These are phyloP conservation scores for Saiga tatarica DNA, from an alignment of 2,113 vertebrate species.

Conservation along the genomic window DNA sequence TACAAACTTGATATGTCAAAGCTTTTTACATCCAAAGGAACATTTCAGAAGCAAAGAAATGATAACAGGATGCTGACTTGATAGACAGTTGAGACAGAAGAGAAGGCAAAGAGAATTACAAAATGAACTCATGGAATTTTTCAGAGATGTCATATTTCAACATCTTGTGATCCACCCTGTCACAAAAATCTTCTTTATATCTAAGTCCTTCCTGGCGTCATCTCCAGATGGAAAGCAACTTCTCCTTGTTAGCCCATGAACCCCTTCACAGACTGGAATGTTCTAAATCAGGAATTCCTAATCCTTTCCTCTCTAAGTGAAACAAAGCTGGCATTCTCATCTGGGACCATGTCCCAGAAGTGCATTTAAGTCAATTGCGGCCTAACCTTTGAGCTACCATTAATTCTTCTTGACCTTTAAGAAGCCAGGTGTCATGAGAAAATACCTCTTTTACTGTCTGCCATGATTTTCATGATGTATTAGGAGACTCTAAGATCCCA, in stretches of 20 bases:
- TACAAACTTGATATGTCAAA: neutral
- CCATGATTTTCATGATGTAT: neutral
- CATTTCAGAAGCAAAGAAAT: neutral
- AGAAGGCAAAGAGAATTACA: neutral
- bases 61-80: neutral
- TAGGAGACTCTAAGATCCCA: neutral
- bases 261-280: neutral
- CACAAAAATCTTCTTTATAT: neutral
- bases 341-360: neutral
- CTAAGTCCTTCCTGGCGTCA: neutral
- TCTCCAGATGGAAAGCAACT: neutral
- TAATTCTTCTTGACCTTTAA: conserved; percentile 20
- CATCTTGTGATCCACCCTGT: neutral
- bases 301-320: neutral
- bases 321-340: neutral
- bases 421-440: neutral
- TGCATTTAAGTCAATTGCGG: neutral
- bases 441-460: neutral
- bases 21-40: neutral
- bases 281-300: neutral
- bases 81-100: neutral
- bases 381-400: neutral
- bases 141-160: neutral
- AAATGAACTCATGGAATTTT: neutral
- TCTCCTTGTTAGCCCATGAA: neutral